A percentile compares a stretch with the other conserved stretches of the same genome.
These are phyloP conservation scores for Coelinius sp. DNA, from an alignment of 2,888 invertebrate genomes.

Conservation along the genomic window DNA sequence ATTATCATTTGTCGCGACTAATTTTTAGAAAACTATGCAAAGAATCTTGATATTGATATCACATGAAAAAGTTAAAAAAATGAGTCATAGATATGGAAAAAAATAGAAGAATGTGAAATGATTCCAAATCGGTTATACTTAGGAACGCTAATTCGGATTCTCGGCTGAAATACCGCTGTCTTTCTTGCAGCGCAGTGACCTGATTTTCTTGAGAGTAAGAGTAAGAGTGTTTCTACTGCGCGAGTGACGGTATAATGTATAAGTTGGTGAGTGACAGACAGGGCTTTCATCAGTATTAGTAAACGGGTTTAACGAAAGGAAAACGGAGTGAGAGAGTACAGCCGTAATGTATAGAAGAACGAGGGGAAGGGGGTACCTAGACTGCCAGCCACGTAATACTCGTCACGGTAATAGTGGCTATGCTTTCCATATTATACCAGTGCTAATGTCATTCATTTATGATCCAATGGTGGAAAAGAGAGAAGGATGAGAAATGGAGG, in stretches of 20 bases:
- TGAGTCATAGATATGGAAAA: too few relatives aligned
- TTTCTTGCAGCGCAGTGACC: conserved; percentile 70
- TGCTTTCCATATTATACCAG: conserved; percentile 66
- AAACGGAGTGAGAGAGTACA: conserved; percentile 40
- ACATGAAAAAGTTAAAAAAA: too few relatives aligned
- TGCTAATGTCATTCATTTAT: conserved; percentile 70
- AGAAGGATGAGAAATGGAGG: conserved; percentile 5
- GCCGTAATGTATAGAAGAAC: conserved; percentile 24
- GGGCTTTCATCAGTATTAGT: neutral
- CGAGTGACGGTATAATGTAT: conserved; percentile 27
- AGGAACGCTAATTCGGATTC: conserved; percentile 67
- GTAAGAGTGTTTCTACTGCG: conserved; percentile 65
- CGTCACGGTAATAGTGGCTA: conserved; percentile 66
- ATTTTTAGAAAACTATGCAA: too few relatives aligned
- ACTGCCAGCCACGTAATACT: conserved; percentile 67
- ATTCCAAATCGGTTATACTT: conserved; percentile 36
- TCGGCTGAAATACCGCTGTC: conserved; percentile 62
- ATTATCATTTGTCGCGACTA: too few relatives aligned
- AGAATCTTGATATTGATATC: too few relatives aligned
- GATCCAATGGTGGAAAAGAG: conserved; percentile 56
- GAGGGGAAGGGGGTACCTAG: conserved; percentile 37
- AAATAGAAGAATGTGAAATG: neutral
- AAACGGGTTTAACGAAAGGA: conserved; percentile 44
- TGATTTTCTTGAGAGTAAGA: conserved; percentile 67
- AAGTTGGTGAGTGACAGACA: conserved; percentile 18